Conservation (phyloP, 2,113 vertebrate species). For the Ahaetulla prasina region DNA sequence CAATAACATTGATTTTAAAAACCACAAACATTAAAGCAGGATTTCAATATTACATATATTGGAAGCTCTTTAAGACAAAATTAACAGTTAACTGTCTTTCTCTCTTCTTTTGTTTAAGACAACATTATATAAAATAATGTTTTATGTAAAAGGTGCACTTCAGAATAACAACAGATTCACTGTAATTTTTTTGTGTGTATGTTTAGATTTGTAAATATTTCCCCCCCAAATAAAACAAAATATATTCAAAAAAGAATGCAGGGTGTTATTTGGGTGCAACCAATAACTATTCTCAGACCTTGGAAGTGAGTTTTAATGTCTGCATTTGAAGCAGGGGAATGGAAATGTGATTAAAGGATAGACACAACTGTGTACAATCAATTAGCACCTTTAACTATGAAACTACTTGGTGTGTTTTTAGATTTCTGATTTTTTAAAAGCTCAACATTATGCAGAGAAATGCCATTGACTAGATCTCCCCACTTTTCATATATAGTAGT, state of each 20-base stretch:
- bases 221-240: too few relatives aligned
- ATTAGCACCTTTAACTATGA: not conserved
- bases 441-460: not conserved
- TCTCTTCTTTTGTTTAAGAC: not conserved
- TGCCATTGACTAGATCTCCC: not conserved
- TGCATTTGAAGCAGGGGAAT: not conserved
- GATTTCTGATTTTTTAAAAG: not conserved
- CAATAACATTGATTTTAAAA: not conserved
- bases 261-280: not conserved
- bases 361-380: not conserved
- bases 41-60: not conserved
- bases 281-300: not conserved
- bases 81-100: not conserved
- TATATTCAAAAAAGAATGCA: not conserved
- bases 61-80: not conserved
- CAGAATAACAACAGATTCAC: conserved; percentile 37
- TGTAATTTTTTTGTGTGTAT: not conserved
- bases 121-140: conserved; percentile 42
- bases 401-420: not conserved
- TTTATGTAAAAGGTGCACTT: conserved; percentile 41
- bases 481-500: not conserved
- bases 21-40: not conserved
- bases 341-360: not conserved
- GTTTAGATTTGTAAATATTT: conserved; percentile 22
- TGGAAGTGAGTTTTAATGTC: not conserved